phyloP scores from a whole-genome alignment of 1,140 invertebrate genomes.

The Plectrocnemia conspersa region DNA sequence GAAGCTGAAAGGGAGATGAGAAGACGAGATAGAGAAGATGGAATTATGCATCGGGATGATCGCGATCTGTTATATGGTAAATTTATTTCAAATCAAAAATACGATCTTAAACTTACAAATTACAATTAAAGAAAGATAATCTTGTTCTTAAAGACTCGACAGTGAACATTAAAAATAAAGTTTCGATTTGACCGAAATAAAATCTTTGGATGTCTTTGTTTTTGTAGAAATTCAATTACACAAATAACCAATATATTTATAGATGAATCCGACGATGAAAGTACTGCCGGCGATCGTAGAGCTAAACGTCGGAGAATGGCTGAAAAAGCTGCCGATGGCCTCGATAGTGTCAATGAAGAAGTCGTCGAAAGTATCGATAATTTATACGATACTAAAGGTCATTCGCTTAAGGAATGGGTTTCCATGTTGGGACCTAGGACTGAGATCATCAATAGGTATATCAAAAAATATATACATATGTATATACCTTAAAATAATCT shows the following conservation, averaged over 20 bases:
- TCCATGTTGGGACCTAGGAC: slow-evolving; percentile 91
- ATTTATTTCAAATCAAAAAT: too few species aligned
- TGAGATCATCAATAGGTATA: slow-evolving; percentile 86
- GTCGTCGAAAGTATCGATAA: slow-evolving; percentile 97
- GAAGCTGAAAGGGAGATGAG: slow-evolving; percentile 87
- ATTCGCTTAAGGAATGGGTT: slow-evolving; percentile 92
- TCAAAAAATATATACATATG: slow-evolving; percentile 9
- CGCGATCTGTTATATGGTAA: slow-evolving; percentile 72
- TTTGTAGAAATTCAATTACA: too few species aligned
- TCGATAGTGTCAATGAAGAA: slow-evolving; percentile 69
- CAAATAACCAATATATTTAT: too few species aligned
- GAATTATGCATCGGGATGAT: slow-evolving; percentile 73
- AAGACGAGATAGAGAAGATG: slow-evolving; percentile 79
- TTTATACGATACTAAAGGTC: slow-evolving; percentile 91
- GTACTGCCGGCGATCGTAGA: slow-evolving; percentile 52
- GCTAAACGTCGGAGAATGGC: slow-evolving; percentile 73
- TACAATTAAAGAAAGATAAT: too few species aligned
- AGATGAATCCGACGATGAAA: slow-evolving; percentile 72
- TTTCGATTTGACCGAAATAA: too few species aligned
- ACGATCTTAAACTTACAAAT: too few species aligned
- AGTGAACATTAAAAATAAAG: too few species aligned
- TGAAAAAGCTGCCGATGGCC: slow-evolving; percentile 67
- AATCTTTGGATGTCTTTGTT: too few species aligned
- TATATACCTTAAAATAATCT: neutral
- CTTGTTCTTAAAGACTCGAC: too few species aligned